Percentiles rank a stretch among this genome's conserved stretches.
Evolutionary conservation across 2,888 invertebrate species (phyloP).

Genomic region (Mylabris sibirica): DNA sequence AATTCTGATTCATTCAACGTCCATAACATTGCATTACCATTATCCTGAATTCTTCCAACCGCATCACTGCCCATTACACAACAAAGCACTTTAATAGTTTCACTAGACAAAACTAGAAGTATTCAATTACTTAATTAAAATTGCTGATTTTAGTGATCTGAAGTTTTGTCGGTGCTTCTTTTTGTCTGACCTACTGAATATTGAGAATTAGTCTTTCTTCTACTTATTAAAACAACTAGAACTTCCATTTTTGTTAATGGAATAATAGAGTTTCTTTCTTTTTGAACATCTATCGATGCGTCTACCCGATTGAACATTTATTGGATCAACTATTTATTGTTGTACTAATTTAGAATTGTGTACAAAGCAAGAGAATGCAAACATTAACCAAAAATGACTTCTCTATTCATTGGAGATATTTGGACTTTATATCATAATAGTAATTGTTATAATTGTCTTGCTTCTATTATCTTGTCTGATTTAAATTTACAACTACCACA

Average conservation of each 20-base stretch:
- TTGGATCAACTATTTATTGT: not conserved
- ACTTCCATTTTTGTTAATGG: not conserved
- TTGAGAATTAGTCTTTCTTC: no score
- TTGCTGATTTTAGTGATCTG: not conserved
- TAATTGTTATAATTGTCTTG: not conserved
- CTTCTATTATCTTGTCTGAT: not conserved
- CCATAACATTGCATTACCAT: constrained; percentile 40
- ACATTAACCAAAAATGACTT: not conserved
- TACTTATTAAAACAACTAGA: no score
- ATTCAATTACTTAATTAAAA: constrained; percentile 8
- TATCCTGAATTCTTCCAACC: constrained; percentile 32
- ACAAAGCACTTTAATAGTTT: constrained; percentile 35
- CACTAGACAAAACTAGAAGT: constrained; percentile 17
- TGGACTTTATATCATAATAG: constrained; percentile 7
- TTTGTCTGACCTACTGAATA: not conserved
- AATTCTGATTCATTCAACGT: constrained; percentile 38
- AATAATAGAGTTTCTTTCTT: no score
- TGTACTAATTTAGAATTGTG: not conserved
- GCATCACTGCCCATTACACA: constrained; percentile 30
- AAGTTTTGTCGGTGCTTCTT: not conserved
- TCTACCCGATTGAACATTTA: not conserved
- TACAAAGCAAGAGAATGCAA: not conserved
- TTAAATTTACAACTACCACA: constrained; percentile 6
- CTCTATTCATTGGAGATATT: constrained; percentile 3
- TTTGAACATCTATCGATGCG: not conserved